Conservation (phyloP, 2,113 vertebrate species). For the Cinclus mexicanus region DNA sequence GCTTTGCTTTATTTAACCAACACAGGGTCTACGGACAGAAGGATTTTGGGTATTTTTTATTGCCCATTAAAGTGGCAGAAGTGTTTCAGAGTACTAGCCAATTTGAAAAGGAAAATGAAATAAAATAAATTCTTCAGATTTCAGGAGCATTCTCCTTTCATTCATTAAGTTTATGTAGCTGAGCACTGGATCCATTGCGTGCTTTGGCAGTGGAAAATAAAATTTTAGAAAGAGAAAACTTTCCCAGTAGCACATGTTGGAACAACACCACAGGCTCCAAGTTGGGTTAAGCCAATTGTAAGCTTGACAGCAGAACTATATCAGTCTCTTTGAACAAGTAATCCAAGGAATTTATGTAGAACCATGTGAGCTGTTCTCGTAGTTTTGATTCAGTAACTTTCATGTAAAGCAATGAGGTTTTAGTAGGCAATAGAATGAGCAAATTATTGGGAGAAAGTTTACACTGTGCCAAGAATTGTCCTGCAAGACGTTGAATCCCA, state of each 20-base stretch:
- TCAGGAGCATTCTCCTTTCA: not conserved
- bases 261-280: conserved; percentile 2
- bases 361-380: not conserved
- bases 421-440: not conserved
- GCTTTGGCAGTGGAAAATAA: conserved; percentile 41
- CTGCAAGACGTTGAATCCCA: not conserved
- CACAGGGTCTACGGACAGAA: not conserved
- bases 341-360: conserved; percentile 3
- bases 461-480: not conserved
- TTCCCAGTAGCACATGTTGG: not conserved
- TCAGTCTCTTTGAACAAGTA: conserved; percentile 19
- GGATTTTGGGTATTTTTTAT: not conserved
- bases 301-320: conserved; percentile 19
- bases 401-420: not conserved
- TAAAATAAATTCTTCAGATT: not conserved
- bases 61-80: not conserved
- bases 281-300: conserved; percentile 9
- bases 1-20: not conserved
- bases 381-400: not conserved
- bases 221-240: not conserved
- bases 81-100: not conserved
- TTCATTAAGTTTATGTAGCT: not conserved
- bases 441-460: not conserved
- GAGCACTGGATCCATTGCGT: not conserved
- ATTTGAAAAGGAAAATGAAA: conserved; percentile 13